phyloP scores from a whole-genome alignment of 64 coral and sea anemone species.

The Actinia tenebrosa region DNA sequence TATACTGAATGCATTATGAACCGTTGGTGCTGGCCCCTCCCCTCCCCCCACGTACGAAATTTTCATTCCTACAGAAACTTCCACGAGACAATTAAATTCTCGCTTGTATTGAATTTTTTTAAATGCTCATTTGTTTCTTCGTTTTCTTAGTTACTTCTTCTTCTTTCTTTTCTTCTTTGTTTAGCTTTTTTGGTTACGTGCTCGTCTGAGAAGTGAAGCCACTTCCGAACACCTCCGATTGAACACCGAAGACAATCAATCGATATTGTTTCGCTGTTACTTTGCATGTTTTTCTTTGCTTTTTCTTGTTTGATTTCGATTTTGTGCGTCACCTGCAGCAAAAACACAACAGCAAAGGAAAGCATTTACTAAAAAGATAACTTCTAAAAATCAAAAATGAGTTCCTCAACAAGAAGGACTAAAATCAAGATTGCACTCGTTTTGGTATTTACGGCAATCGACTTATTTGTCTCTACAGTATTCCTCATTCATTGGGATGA shows the following conservation, averaged over 20 bases:
- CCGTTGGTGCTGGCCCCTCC: too few relatives aligned
- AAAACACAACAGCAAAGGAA: background rate
- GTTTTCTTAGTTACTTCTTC: too few relatives aligned
- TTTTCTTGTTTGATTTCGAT: background rate
- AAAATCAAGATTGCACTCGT: background rate
- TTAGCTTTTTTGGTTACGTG: background rate
- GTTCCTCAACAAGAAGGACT: background rate
- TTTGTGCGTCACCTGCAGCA: background rate
- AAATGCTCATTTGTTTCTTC: too few relatives aligned
- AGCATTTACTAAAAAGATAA: background rate
- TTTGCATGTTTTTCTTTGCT: background rate
- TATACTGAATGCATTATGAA: too few relatives aligned
- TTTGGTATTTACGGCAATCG: background rate
- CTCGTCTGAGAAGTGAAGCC: background rate
- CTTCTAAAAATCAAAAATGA: background rate
- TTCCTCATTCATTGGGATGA: slow-evolving; percentile 65
- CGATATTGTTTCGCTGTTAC: background rate
- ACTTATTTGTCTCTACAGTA: slow-evolving; percentile 6
- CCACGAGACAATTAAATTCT: too few relatives aligned
- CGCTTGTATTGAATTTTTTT: too few relatives aligned
- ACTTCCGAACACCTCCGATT: slow-evolving; percentile 5
- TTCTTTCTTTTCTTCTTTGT: background rate
- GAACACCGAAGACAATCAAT: background rate
- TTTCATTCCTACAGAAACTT: too few relatives aligned
- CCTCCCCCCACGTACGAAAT: too few relatives aligned